phyloP scores from a whole-genome alignment of 2,888 invertebrate species.

The Osmoderma eremita region DNA sequence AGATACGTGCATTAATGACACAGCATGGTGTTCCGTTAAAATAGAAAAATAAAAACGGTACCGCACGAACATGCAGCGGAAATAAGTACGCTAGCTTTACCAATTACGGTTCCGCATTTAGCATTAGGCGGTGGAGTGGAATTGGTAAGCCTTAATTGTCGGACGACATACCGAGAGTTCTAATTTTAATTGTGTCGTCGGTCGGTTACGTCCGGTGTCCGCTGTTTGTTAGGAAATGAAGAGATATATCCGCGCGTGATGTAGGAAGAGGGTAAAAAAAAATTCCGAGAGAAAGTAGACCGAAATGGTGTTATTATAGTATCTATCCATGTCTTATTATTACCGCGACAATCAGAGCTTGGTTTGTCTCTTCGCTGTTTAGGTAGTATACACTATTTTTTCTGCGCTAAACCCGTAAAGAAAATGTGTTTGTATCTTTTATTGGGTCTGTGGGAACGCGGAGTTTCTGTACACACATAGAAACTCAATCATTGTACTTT shows the following conservation, averaged over 20 bases:
- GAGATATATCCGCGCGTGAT: not conserved
- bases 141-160: conserved; percentile 31
- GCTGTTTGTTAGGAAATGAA: conserved; percentile 6
- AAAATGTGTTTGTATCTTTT: not conserved
- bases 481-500: not conserved
- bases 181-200: conserved; percentile 29
- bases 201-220: not conserved
- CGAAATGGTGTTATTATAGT: conserved; percentile 2
- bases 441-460: not conserved
- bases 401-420: not conserved
- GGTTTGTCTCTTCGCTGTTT: conserved; percentile 9
- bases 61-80: conserved; percentile 24
- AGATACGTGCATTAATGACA: conserved; percentile 1
- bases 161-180: conserved; percentile 27
- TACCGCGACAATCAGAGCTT: conserved; percentile 31
- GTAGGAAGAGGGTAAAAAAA: not conserved
- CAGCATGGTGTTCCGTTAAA: conserved; percentile 24
- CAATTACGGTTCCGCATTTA: conserved; percentile 32
- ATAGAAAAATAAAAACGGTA: conserved; percentile 26
- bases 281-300: conserved; percentile 20
- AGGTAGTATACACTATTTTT: not conserved
- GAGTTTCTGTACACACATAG: too few species aligned
- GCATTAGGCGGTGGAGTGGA: conserved; percentile 1
- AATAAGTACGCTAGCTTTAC: conserved; percentile 29
- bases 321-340: conserved; percentile 8